These are phyloP conservation scores for Temnothorax ravouxi DNA, from an alignment of 2,888 invertebrate species.

Conservation along the genomic window DNA sequence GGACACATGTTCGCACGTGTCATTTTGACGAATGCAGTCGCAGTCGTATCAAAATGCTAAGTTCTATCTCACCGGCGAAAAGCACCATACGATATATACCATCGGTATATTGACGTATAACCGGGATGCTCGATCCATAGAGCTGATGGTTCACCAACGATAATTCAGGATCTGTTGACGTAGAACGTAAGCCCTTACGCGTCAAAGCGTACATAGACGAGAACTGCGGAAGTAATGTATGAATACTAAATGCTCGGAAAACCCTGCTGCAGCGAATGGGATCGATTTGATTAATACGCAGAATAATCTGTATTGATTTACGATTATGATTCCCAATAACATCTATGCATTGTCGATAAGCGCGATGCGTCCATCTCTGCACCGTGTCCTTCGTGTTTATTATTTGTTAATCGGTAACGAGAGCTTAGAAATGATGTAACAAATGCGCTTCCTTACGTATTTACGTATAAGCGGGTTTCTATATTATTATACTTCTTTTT, in stretches of 20 bases:
- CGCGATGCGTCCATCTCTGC: not conserved
- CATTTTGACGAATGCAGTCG: constrained; percentile 18
- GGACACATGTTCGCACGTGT: not conserved
- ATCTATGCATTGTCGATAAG: not conserved
- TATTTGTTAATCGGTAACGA: not conserved
- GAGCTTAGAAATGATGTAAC: not conserved
- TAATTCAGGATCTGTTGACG: constrained; percentile 34
- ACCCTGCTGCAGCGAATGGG: not conserved
- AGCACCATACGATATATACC: not conserved
- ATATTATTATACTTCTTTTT: not conserved
- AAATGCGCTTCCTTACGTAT: not conserved
- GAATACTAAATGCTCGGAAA: constrained; percentile 28
- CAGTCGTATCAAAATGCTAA: not conserved
- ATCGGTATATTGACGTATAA: constrained; percentile 19
- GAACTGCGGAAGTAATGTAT: constrained; percentile 24
- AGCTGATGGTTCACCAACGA: not conserved
- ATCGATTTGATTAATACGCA: constrained; percentile 13
- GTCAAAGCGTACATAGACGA: not conserved
- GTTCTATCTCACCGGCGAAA: not conserved
- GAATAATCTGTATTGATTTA: constrained; percentile 20
- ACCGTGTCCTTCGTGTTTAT: not conserved
- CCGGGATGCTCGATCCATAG: not conserved
- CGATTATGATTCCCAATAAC: constrained; percentile 10
- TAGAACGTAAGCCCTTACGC: constrained; percentile 1
- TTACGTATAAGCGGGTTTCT: not conserved